These are phyloP conservation scores for Eclectus roratus DNA, from an alignment of 2,113 vertebrate species.

Conservation along the genomic window DNA sequence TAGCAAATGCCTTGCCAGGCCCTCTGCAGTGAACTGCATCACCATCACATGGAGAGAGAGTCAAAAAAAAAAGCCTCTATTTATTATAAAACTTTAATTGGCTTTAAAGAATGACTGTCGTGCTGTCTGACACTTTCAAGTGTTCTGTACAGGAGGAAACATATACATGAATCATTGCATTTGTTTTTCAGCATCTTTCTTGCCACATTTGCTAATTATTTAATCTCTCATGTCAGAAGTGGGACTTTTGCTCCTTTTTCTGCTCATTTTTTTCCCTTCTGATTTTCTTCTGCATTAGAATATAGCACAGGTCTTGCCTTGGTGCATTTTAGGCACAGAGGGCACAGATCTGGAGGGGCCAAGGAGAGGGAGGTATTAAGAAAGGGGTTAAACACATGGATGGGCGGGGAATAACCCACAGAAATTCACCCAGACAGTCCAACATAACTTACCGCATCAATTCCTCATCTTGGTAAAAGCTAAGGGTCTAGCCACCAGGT, in stretches of 20 bases:
- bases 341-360: neutral
- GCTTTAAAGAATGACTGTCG: slow-evolving; percentile 61
- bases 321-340: neutral
- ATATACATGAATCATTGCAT: slow-evolving; percentile 70
- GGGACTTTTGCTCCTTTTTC: slow-evolving; percentile 39
- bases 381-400: neutral
- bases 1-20: neutral
- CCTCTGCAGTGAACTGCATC: neutral
- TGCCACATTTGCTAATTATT: slow-evolving; percentile 72
- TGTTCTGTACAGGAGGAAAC: slow-evolving; percentile 53
- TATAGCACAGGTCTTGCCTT: neutral
- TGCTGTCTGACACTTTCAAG: slow-evolving; percentile 69
- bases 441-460: neutral
- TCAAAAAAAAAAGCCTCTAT: neutral
- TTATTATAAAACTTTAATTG: slow-evolving; percentile 72
- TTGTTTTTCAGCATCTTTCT: slow-evolving; percentile 67
- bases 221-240: slow-evolving; percentile 46
- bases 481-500: neutral
- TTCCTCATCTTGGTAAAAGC: neutral
- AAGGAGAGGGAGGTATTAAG: neutral
- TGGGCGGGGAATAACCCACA: neutral
- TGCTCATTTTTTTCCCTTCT: neutral
- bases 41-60: neutral
- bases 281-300: neutral
- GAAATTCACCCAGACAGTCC: neutral